phyloP scores from a whole-genome alignment of 2,888 invertebrate genomes.

The Scelioninae gen. 2 region DNA sequence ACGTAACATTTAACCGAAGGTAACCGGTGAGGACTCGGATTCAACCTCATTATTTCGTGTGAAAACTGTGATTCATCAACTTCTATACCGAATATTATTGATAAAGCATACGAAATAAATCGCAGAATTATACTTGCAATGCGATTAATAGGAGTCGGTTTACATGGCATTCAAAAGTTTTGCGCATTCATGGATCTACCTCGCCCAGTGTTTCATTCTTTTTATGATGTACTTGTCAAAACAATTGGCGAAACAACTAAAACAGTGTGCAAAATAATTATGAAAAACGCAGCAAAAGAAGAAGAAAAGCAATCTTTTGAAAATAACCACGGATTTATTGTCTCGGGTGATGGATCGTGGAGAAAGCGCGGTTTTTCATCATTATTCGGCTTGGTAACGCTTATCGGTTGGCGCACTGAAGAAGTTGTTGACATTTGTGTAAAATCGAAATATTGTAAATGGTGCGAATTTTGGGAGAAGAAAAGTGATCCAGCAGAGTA shows the following conservation, averaged over 20 bases:
- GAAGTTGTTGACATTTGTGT: conserved; percentile 46
- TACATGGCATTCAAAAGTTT: conserved; percentile 50
- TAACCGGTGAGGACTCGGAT: neutral
- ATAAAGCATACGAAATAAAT: conserved; percentile 20
- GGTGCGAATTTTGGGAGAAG: conserved; percentile 26
- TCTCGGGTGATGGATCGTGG: conserved; percentile 11
- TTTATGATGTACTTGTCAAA: conserved; percentile 10
- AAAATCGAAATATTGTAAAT: conserved; percentile 48
- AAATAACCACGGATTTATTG: neutral
- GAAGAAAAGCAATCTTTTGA: neutral
- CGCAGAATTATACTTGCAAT: conserved; percentile 51
- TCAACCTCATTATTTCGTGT: conserved; percentile 8
- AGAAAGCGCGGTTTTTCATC: conserved; percentile 4
- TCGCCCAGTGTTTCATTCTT: conserved; percentile 5
- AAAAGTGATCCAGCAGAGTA: neutral
- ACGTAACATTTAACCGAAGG: neutral
- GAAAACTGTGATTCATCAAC: conserved; percentile 1
- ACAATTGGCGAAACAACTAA: neutral
- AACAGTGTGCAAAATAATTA: neutral
- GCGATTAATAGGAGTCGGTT: too few relatives aligned
- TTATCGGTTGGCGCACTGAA: conserved; percentile 45
- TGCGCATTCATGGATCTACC: conserved; percentile 60
- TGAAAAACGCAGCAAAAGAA: neutral
- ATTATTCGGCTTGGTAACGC: neutral
- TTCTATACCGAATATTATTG: conserved; percentile 3